phyloP scores from a whole-genome alignment of 2,113 vertebrate genomes.

The Dromiciops gliroides region DNA sequence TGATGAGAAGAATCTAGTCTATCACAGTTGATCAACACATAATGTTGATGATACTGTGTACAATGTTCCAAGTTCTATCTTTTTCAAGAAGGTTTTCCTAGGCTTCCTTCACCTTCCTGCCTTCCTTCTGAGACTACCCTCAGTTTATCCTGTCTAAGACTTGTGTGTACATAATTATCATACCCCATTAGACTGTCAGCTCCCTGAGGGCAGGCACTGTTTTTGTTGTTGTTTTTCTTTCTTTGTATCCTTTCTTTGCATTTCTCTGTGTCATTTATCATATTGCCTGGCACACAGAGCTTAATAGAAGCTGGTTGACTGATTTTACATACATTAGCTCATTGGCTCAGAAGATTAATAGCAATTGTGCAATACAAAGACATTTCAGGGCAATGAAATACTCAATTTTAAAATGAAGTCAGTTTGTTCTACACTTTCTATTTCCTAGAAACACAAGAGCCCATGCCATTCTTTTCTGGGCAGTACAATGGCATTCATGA shows the following conservation, averaged over 20 bases:
- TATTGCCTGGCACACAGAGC: background rate
- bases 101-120: background rate
- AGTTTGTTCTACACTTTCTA: constrained; percentile 15
- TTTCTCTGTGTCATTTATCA: background rate
- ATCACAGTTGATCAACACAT: too few relatives aligned
- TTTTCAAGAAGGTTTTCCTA: background rate
- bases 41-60: too few relatives aligned
- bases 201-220: background rate
- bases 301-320: background rate
- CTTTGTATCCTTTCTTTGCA: background rate
- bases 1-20: too few relatives aligned
- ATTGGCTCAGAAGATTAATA: background rate
- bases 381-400: constrained; percentile 21
- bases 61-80: too few relatives aligned
- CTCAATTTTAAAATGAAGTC: constrained; percentile 3
- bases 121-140: background rate
- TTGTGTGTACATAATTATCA: background rate
- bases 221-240: background rate
- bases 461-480: background rate
- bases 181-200: background rate
- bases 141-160: background rate
- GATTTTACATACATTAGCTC: background rate
- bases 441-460: background rate
- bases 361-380: constrained; percentile 33
- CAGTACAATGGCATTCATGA: background rate